Percentiles rank a stretch among this genome's conserved stretches.
These are phyloP conservation scores for Oryzaephilus surinamensis DNA, from an alignment of 1,140 invertebrate genomes.

Conservation along the genomic window DNA sequence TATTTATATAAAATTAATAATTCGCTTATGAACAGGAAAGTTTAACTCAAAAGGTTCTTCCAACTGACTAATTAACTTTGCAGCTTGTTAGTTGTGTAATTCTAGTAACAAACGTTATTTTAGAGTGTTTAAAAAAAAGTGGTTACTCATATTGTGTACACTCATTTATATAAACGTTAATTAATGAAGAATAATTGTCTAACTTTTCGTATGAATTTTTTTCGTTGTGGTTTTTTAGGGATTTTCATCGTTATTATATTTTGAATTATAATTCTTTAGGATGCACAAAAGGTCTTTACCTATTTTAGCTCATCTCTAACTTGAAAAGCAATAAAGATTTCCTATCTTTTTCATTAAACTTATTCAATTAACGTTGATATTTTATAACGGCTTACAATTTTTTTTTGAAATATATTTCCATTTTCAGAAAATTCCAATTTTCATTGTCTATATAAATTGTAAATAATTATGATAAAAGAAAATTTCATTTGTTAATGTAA, in stretches of 20 bases:
- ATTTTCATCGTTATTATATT: not conserved
- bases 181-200: slow-evolving; percentile 11
- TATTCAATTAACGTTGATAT: too few species aligned
- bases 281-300: not conserved
- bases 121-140: not conserved
- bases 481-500: too few species aligned
- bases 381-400: too few species aligned
- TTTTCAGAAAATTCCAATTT: too few species aligned
- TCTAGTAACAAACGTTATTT: slow-evolving; percentile 11
- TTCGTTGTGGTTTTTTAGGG: not conserved
- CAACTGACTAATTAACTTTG: slow-evolving; percentile 11
- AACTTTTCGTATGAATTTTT: not conserved
- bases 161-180: slow-evolving; percentile 11
- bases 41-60: slow-evolving; percentile 10
- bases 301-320: too few species aligned
- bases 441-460: too few species aligned
- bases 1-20: slow-evolving; percentile 14
- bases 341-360: too few species aligned
- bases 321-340: too few species aligned
- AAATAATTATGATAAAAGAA: too few species aligned
- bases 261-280: not conserved
- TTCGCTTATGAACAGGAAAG: slow-evolving; percentile 11
- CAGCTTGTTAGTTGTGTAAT: slow-evolving; percentile 12
- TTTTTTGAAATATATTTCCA: too few species aligned
- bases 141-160: too few species aligned